Base-by-base conservation (phyloP, 2,888 invertebrate genomes). In the Incurvaria masculella region DNA sequence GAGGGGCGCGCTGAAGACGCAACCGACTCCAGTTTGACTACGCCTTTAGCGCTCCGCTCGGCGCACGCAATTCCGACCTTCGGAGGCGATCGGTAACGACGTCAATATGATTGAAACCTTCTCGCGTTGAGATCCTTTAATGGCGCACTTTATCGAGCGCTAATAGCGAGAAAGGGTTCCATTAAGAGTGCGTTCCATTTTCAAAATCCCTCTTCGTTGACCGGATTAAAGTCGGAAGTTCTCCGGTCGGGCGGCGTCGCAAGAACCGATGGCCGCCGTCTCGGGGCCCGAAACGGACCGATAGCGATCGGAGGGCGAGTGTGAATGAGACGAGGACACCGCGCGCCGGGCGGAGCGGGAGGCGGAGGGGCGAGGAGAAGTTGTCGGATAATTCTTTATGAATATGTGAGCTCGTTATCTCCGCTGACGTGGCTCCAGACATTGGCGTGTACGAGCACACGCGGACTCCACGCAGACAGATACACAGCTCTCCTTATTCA, bases 361-460 rank as follows among this genome's bases (percentile, higher is more conserved):
- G 62, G 60, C 51, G 62, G 64, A 64, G 65, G 59, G 46, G 67
- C 58, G 66, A 59, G 64, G 67, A 62, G 62, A 63, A 63, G 65
- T 62, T 63, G 70, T 68, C 63, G 71, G 73, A 72, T 76, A 72
- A 75, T 75, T 75, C 71, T 79, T 73, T 79, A 79, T 79, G 78
- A 79, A 78, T 76, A 79, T 78, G 76, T 73, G 72, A 74, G 72
- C 69, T 75, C 71, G 75, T 74, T 76, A 75, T 73, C 72, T 72
- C 64, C 61, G 62, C 61, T 71, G 73, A 72, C 66, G 72, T 63
- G 64, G 67, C 64, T 60, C 61, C 65, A 66, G 64, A 63, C 61
- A 62, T 62, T 63, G 55, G 60, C 61, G 65, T 59, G 55, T 52
- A 61, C 56, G 58, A 54, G 54, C 51, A 52, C 54, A 56, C 56